Base-by-base conservation (phyloP, 2,113 vertebrate genomes). In the Malurus melanocephalus region DNA sequence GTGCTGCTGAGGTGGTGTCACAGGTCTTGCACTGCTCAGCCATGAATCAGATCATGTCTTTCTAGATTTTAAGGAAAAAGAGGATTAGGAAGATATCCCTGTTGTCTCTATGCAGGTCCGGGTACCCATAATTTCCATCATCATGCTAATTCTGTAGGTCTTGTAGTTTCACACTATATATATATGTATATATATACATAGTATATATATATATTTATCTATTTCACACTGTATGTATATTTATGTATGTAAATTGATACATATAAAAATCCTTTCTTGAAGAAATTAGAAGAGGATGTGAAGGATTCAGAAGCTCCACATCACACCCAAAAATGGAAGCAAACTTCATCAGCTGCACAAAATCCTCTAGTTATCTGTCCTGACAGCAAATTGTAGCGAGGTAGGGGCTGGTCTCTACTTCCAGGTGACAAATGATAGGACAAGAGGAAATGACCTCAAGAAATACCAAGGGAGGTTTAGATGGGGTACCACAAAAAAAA, bases 361-460 rank as follows among this genome's bases (percentile, higher is more conserved):
- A 67, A 22, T 14, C 15, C 33, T 55, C n/a, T 33, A 49, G 6
- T 26, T 38, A 30, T 16, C 2, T 78, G n/a, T 73, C 13, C 23
- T 20, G 16, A 43, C 35, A 38, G 13, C 40, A 66, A 18, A 4
- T 13, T 38, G 7, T 10, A 9, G 8, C 38, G 45, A 21, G 22
- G 5, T 59, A 18, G 2, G 1, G 6, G 8, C 11, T 0, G 0
- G 3, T 57, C 32, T 45, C 45, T 59, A 21, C 8, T n/a, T 51
- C 19, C 45, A 52, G 10, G 10, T 9, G 38, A 4, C 12, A 51
- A 51, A 7, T 5, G 32, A 80, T 4, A 17, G 27, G 8, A 40
- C 22, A 38, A 45, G 16, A 28, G 45, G 23, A 73, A 52, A 46
- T 24, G 38, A 23, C 13, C 19, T 59, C 38, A n/a, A 49, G 30